Evolutionary conservation across 2,797 vertebrate species (phyloP).

Genomic region (Chaunax sp.): DNA sequence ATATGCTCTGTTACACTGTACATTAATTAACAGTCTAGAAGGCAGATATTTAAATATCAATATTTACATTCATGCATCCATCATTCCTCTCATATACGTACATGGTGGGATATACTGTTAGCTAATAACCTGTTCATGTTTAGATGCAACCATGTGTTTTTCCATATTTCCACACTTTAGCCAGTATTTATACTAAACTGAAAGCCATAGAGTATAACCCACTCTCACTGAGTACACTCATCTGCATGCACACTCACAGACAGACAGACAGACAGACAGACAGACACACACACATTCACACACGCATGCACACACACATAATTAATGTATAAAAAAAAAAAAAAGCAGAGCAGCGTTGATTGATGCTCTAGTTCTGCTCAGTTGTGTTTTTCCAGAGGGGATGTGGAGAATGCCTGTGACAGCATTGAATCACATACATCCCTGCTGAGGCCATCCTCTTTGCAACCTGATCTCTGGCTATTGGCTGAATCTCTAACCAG

Average conservation of each 20-base stretch:
- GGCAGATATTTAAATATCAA: conserved; percentile 88
- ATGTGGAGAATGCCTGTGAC: conserved; percentile 72
- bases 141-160: conserved; percentile 77
- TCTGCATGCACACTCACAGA: conserved; percentile 73
- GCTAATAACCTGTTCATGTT: conserved; percentile 75
- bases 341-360: conserved; percentile 57
- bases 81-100: conserved; percentile 80
- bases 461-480: conserved; percentile 78
- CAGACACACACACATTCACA: conserved; percentile 18
- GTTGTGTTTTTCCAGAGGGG: conserved; percentile 70
- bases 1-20: conserved; percentile 84
- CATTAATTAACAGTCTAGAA: conserved; percentile 87
- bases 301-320: conserved; percentile 35
- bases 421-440: conserved; percentile 72
- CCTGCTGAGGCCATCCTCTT: conserved; percentile 67
- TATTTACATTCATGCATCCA: conserved; percentile 95
- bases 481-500: conserved; percentile 72
- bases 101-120: conserved; percentile 74
- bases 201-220: conserved; percentile 74
- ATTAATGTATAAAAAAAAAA: conserved; percentile 53
- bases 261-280: conserved; percentile 41
- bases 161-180: conserved; percentile 74
- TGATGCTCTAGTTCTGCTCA: conserved; percentile 70
- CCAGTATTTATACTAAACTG: conserved; percentile 74
- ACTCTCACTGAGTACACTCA: conserved; percentile 71